Evolutionary conservation across 2,113 vertebrate species (phyloP).

Genomic region (Thamnaconus septentrionalis): DNA sequence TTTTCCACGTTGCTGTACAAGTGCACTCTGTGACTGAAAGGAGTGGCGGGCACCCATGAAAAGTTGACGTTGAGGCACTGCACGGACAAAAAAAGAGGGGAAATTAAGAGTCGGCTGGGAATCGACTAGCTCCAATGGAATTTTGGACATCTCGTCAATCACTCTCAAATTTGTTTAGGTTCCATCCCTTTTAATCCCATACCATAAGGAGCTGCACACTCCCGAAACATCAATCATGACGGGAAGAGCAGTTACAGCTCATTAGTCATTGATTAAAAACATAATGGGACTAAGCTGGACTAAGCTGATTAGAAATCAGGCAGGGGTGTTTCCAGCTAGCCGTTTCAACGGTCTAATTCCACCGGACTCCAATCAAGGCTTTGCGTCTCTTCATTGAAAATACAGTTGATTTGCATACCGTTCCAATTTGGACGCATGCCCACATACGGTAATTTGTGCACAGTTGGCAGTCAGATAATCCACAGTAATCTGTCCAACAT

Average conservation of each 20-base stretch:
- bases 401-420: no score
- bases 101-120: background rate
- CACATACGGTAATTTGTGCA: no score
- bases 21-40: no score
- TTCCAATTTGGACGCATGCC: no score
- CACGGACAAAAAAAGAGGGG: no score
- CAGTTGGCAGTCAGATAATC: background rate
- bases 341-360: slow-evolving; percentile 9
- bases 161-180: slow-evolving; percentile 41
- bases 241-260: slow-evolving; percentile 29
- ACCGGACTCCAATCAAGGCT: slow-evolving; percentile 1
- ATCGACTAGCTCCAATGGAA: slow-evolving; percentile 14
- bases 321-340: slow-evolving; percentile 10
- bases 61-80: no score
- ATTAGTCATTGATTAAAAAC: slow-evolving; percentile 43
- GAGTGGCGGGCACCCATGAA: no score
- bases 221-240: slow-evolving; percentile 31
- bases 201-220: slow-evolving; percentile 15
- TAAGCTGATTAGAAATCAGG: slow-evolving; percentile 28
- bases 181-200: slow-evolving; percentile 17
- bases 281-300: slow-evolving; percentile 12
- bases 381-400: no score
- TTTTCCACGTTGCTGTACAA: no score
- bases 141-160: slow-evolving; percentile 42
- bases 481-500: no score